A percentile compares a stretch with the other conserved stretches of the same genome.
Evolutionary conservation across 2,888 invertebrate species (phyloP).

Genomic region (Scaptomyza flava): DNA sequence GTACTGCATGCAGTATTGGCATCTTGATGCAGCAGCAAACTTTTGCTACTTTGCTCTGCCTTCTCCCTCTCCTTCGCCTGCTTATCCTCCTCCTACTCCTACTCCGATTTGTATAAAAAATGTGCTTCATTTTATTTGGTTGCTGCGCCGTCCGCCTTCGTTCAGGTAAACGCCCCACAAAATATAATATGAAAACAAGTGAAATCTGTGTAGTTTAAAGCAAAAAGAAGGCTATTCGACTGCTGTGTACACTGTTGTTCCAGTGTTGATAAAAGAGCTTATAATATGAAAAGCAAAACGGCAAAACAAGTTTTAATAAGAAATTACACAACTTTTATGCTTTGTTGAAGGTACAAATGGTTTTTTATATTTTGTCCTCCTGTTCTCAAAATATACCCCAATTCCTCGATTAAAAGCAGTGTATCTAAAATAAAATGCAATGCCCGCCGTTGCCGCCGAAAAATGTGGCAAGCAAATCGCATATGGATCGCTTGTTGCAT

Average conservation of each 20-base stretch:
- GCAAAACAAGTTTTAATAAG: too few species aligned
- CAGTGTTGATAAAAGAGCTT: neutral
- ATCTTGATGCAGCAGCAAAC: constrained; percentile 70
- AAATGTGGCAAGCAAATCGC: constrained; percentile 77
- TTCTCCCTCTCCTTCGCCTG: neutral
- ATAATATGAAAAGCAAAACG: too few species aligned
- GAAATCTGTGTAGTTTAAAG: constrained; percentile 10
- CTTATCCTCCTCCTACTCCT: constrained; percentile 8
- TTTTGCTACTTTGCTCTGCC: neutral
- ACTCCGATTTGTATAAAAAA: constrained; percentile 74
- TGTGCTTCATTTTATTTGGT: constrained; percentile 83
- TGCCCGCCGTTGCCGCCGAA: constrained; percentile 44
- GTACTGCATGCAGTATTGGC: constrained; percentile 36
- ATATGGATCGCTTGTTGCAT: constrained; percentile 68
- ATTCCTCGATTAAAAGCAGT: neutral
- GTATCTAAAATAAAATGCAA: constrained; percentile 27
- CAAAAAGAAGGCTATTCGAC: neutral
- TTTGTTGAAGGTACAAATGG: too few species aligned
- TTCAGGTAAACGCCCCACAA: constrained; percentile 80
- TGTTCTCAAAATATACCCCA: neutral
- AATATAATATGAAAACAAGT: constrained; percentile 36
- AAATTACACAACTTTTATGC: too few species aligned
- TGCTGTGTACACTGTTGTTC: neutral
- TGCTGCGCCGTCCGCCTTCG: constrained; percentile 77
- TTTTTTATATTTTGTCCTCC: too few species aligned